phyloP scores from a whole-genome alignment of 2,888 invertebrate genomes.

The Spodoptera picta region DNA sequence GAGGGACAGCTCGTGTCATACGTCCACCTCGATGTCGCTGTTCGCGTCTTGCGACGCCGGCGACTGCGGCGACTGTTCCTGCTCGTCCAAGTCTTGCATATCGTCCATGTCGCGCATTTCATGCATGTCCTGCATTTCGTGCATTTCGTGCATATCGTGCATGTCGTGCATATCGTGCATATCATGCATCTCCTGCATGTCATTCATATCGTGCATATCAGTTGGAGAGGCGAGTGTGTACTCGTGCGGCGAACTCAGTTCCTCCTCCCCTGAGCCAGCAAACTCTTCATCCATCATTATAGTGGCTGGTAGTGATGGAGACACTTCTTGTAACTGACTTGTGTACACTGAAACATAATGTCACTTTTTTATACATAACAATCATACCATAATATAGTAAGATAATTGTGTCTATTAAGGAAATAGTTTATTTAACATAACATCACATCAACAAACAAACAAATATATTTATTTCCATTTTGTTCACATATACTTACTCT shows the following conservation, averaged over 20 bases:
- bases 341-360: constrained; percentile 74
- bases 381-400: neutral
- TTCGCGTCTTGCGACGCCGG: constrained; percentile 68
- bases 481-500: no score
- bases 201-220: constrained; percentile 48
- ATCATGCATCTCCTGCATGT: constrained; percentile 34
- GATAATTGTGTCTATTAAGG: no score
- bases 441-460: no score
- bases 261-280: constrained; percentile 75
- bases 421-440: no score
- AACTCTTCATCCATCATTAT: constrained; percentile 87
- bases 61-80: constrained; percentile 70
- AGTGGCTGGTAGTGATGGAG: constrained; percentile 84
- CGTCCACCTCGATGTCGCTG: constrained; percentile 84
- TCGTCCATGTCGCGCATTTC: constrained; percentile 12
- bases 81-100: constrained; percentile 43
- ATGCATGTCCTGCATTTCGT: constrained; percentile 42
- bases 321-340: constrained; percentile 83
- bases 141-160: constrained; percentile 29
- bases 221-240: constrained; percentile 66
- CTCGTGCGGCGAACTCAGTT: constrained; percentile 78
- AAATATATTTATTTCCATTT: no score
- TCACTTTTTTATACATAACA: neutral
- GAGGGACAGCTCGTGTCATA: constrained; percentile 79
- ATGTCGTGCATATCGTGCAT: constrained; percentile 51